Base-by-base conservation (phyloP, 2,888 invertebrate genomes). In the Pachliopta kotzebuea region DNA sequence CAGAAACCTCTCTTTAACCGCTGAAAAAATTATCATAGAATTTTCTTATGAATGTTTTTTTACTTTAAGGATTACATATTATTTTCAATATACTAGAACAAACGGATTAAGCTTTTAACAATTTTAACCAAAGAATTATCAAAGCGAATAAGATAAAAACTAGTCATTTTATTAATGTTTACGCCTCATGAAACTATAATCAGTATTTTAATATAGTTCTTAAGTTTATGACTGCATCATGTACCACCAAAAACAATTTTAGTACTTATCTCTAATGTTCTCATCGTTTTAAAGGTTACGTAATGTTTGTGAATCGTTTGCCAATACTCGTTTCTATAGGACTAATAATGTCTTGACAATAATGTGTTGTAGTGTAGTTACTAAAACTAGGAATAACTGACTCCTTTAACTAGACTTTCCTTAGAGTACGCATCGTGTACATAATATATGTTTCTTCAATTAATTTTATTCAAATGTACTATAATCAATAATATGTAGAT, bases 271-370 rank as follows among this genome's bases (percentile, higher is more conserved):
- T 66, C 57, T 57, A 42, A 21, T 63, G 37, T 63, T 60, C n/a
- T 18, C 31, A 17, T 55, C 31, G 6, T 56, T 14, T 37, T 50
- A 37, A 37, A 17, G 37, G 37, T 14, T 37, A 42, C 42, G 11
- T 29, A 11, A 26, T 42, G n/a, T 50, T 50, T 50, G 37, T 23
- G n/a, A 7, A 24, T 8, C 18, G 31, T 18, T 23, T 50, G 56
- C 52, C 31, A 42, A 56, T 56, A 53, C 45, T 63, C 20, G 23
- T 62, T 52, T 42, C n/a, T 58, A 50, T 65, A 67, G 63, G 42
- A n/a, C 65, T 63, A 23, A 53, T 59, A 62, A 49, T 69, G 58
- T 70, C 66, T 74, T 69, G 80, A 80, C 80, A 80, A 80, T 80
- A 79, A 80, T 68, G 68, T 72, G 65, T 73, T 72, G 62, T 66